These are phyloP conservation scores for Pavo muticus DNA, from an alignment of 2,113 vertebrate species.

Conservation along the genomic window DNA sequence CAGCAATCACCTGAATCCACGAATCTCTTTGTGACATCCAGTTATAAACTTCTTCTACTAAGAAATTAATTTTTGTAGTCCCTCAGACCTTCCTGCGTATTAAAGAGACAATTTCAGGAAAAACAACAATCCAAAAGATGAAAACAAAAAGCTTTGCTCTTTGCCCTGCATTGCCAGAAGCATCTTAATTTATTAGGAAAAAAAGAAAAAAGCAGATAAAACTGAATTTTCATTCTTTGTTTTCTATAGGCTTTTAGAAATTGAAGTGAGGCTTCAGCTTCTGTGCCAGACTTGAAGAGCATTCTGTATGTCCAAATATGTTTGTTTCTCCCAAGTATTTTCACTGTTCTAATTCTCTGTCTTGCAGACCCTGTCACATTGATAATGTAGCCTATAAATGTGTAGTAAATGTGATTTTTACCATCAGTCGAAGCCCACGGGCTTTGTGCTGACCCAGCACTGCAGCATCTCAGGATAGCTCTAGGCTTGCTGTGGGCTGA, in stretches of 20 bases:
- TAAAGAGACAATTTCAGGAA: background rate
- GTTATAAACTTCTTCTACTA: background rate
- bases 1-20: background rate
- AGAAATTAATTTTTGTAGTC: background rate
- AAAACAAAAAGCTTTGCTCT: background rate
- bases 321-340: background rate
- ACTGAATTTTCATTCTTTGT: background rate
- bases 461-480: accelerated
- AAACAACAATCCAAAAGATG: background rate
- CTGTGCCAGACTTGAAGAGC: background rate
- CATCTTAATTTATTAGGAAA: background rate
- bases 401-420: background rate
- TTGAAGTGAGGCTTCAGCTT: background rate
- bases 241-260: background rate
- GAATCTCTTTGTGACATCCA: background rate
- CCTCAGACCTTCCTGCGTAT: background rate
- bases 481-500: background rate
- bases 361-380: background rate
- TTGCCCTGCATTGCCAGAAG: background rate
- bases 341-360: background rate
- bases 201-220: background rate
- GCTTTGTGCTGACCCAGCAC: background rate
- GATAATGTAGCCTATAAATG: background rate
- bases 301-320: background rate
- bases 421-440: background rate